Evolutionary conservation across 2,113 vertebrate genomes (phyloP), one percentile per base, ranked within the genome.

Genomic region (Cyanoramphus novaezelandiae): DNA sequence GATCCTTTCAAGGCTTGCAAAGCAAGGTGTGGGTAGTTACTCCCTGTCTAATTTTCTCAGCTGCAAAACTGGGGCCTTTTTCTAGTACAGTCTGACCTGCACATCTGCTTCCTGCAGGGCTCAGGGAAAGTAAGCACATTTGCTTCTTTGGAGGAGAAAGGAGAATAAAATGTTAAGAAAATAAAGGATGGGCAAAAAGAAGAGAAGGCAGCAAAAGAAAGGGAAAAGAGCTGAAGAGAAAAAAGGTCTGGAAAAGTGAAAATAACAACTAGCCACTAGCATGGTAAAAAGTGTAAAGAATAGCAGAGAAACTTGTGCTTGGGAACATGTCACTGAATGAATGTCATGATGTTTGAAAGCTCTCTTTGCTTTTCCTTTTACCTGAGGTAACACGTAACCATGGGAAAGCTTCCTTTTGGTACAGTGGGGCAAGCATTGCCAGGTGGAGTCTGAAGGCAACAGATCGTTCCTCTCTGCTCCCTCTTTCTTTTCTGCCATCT

Each of bases 381-480:
- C 12, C 16, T 59, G 20, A 57, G 29, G 23, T 65, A 67, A 43
- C 4, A 57, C 33, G 23, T 65, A 62, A 43, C 4, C 16, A 37
- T 10, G 9, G 23, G 24, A 60, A 49, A 5, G 3, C 15, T 88
- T 67, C 27, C 23, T 10, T 43, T 31, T 53, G 17, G 11, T 43
- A 25, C 13, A 6, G 19, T 1, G 3, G 14, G 4, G 37, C 28
- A 50, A 59, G 17, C 1, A 1, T 53, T 70, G 4, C n/a, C 37
- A 79, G 13, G 37, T 6, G 27, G 20, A 16, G 21, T 28, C 3
- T 5, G 46, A 86, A 71, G 31, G 11, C 17, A 62, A 11, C 0
- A 2, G 8, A 9, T 57, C 6, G 0, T 88, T 81, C 27, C 1
- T 4, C 9, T 70, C 15, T 23, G 8, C 9, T 41, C 35, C n/a